These are phyloP conservation scores for Chironomus striatipennis DNA, from an alignment of 1,140 invertebrate species.

Conservation along the genomic window DNA sequence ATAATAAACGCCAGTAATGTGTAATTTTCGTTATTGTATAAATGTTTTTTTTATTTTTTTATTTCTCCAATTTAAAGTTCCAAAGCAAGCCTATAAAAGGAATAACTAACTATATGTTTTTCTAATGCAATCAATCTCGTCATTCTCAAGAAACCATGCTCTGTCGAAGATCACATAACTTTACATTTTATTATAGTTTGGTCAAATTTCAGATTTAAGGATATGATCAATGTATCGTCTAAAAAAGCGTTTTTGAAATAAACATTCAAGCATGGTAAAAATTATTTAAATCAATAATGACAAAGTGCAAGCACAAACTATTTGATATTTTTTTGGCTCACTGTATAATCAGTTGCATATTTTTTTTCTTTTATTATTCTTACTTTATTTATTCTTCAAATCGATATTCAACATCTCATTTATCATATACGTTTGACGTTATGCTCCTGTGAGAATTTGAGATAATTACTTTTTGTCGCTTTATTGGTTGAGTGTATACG, in stretches of 20 bases:
- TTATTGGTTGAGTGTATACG: too few species aligned
- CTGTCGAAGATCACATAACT: slow-evolving; percentile 9
- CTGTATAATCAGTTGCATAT: background rate
- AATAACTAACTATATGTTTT: too few species aligned
- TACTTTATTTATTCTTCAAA: background rate
- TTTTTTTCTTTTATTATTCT: background rate
- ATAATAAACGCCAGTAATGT: background rate
- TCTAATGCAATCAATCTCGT: too few species aligned
- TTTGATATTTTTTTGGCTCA: background rate
- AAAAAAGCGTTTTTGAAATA: too few species aligned
- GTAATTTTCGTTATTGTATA: background rate
- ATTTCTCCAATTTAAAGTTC: background rate
- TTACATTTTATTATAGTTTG: slow-evolving; percentile 18
- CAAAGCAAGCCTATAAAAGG: too few species aligned
- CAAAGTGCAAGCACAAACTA: background rate
- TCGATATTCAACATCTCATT: slow-evolving; percentile 7
- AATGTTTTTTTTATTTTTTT: background rate
- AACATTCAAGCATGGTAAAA: too few species aligned
- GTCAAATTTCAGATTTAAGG: too few species aligned
- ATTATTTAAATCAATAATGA: too few species aligned
- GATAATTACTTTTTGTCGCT: slow-evolving; percentile 8
- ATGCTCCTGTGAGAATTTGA: background rate
- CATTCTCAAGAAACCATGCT: too few species aligned
- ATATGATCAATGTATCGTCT: too few species aligned
- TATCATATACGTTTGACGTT: slow-evolving; percentile 12